phyloP scores from a whole-genome alignment of 2,113 vertebrate genomes.

The Macquaria australasica region DNA sequence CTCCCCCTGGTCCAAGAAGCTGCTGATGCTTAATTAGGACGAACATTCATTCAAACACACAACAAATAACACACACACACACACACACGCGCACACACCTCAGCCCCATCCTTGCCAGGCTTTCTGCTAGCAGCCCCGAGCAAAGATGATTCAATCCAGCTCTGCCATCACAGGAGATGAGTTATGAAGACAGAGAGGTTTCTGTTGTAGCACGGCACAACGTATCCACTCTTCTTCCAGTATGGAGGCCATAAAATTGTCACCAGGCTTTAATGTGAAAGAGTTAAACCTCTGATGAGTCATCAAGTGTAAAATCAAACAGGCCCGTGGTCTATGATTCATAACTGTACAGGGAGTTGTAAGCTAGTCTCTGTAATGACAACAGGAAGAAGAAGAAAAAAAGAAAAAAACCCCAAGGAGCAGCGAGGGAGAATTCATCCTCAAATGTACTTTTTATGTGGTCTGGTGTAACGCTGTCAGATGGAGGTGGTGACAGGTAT shows the following conservation, averaged over 20 bases:
- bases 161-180: constrained; percentile 64
- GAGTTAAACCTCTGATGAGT: constrained; percentile 76
- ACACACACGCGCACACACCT: constrained; percentile 37
- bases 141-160: constrained; percentile 67
- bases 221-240: constrained; percentile 38
- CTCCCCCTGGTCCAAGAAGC: constrained; percentile 74
- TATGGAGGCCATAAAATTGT: constrained; percentile 69
- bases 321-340: constrained; percentile 62
- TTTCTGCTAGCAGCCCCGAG: constrained; percentile 42
- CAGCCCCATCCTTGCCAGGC: constrained; percentile 40
- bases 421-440: constrained; percentile 43
- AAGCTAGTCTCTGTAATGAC: constrained; percentile 62
- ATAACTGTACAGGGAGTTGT: constrained; percentile 65
- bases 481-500: constrained; percentile 38
- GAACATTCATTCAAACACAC: constrained; percentile 51
- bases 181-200: constrained; percentile 63
- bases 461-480: constrained; percentile 32
- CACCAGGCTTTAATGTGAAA: constrained; percentile 66
- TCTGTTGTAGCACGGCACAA: constrained; percentile 40
- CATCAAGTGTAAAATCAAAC: constrained; percentile 71
- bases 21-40: constrained; percentile 77
- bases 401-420: constrained; percentile 25
- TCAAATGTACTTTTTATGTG: constrained; percentile 46
- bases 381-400: not conserved
- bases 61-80: constrained; percentile 14